Percentiles rank a stretch among this genome's conserved stretches.
phyloP scores from a whole-genome alignment of 2,888 invertebrate species.

The Notodonta ziczac region DNA sequence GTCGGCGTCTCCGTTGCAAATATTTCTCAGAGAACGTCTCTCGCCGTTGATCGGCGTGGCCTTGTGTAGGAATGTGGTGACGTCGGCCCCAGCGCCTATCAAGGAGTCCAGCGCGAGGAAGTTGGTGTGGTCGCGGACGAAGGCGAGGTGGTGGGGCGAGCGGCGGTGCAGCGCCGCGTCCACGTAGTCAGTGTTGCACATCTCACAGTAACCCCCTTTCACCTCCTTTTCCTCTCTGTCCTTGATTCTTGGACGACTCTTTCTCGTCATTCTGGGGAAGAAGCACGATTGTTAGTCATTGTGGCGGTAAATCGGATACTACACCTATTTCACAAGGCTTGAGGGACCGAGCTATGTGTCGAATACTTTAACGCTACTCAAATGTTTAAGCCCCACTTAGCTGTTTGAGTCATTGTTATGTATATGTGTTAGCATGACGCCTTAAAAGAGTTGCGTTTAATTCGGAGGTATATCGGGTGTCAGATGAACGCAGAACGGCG shows the following conservation, averaged over 20 bases:
- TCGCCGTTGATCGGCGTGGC: constrained; percentile 75
- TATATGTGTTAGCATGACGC: no score
- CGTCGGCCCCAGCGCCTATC: constrained; percentile 87
- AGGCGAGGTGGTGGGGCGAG: constrained; percentile 89
- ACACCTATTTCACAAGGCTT: no score
- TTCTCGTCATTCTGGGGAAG: constrained; percentile 82
- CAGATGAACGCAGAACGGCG: no score
- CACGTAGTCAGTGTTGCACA: constrained; percentile 90
- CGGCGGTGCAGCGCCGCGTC: constrained; percentile 89
- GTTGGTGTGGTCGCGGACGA: constrained; percentile 89
- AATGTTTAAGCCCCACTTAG: no score
- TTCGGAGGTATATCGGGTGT: no score
- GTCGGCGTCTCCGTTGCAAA: constrained; percentile 70
- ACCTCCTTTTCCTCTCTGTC: constrained; percentile 72
- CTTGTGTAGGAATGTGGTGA: constrained; percentile 88
- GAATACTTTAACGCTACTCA: no score
- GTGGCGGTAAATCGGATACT: no score
- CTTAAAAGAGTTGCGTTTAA: no score
- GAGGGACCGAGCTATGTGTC: no score
- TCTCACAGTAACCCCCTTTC: constrained; percentile 90
- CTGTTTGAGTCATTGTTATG: no score
- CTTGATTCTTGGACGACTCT: constrained; percentile 75
- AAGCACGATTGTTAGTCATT: neutral
- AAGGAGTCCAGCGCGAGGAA: constrained; percentile 90
- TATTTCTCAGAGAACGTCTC: constrained; percentile 64